Conservation (phyloP, 1,140 invertebrate species). For the Drosophila asahinai region DNA sequence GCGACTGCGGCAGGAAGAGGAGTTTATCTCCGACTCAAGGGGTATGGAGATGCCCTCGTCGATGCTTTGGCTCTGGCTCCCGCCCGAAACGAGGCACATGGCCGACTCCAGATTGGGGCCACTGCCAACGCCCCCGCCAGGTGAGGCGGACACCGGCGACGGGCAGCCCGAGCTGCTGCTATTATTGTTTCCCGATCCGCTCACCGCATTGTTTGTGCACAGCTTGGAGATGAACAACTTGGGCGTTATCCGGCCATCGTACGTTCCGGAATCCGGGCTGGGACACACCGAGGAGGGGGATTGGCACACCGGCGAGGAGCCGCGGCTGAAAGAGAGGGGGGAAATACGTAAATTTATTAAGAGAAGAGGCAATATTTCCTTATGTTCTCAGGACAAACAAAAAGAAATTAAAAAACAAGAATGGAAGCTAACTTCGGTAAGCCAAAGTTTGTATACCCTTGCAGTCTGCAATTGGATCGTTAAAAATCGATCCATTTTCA, state of each 20-base stretch:
- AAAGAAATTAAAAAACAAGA: too few relatives aligned
- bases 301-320: conserved; percentile 86
- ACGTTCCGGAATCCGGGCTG: conserved; percentile 81
- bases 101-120: conserved; percentile 45
- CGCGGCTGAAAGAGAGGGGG: conserved; percentile 84
- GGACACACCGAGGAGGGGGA: conserved; percentile 82
- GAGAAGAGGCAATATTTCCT: background rate
- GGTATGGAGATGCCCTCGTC: conserved; percentile 78
- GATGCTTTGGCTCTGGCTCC: conserved; percentile 71
- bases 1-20: conserved; percentile 67
- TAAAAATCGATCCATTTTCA: too few relatives aligned
- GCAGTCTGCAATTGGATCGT: too few relatives aligned
- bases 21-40: conserved; percentile 56
- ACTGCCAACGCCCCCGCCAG: conserved; percentile 44
- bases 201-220: conserved; percentile 69
- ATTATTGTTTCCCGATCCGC: conserved; percentile 52
- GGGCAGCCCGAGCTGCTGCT: conserved; percentile 78
- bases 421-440: too few relatives aligned
- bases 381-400: background rate
- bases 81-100: conserved; percentile 64
- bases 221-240: conserved; percentile 81
- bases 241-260: conserved; percentile 79
- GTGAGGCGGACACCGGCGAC: conserved; percentile 71
- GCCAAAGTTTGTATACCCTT: too few relatives aligned
- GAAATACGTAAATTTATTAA: conserved; percentile 42